phyloP scores from a whole-genome alignment of 23 tunicate species.

The Ascidia mentula region DNA sequence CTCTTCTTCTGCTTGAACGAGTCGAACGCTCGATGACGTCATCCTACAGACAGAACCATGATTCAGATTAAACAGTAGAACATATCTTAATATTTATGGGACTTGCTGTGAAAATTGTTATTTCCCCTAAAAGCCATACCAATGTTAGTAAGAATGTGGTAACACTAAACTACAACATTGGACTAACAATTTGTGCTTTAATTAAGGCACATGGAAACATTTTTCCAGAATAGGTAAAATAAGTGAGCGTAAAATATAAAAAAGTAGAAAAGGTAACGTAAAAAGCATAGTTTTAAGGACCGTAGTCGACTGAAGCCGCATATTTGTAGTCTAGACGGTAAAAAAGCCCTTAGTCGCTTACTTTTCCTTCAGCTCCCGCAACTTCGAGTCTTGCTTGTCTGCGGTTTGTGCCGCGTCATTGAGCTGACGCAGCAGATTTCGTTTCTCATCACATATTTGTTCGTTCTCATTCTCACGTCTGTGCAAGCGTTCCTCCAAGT shows the following conservation, averaged over 20 bases:
- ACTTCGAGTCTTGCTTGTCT: constrained; percentile 41
- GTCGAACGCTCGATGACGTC: constrained; percentile 6
- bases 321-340: too few species aligned
- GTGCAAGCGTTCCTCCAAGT: constrained; percentile 54
- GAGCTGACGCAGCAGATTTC: constrained; percentile 34
- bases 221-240: too few species aligned
- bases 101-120: not conserved
- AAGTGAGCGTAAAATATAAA: too few species aligned
- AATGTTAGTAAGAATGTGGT: too few species aligned
- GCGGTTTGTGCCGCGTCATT: constrained; percentile 38
- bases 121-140: not conserved
- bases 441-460: constrained; percentile 59
- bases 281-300: too few species aligned
- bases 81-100: not conserved
- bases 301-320: too few species aligned
- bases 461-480: constrained; percentile 56
- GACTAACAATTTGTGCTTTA: too few species aligned
- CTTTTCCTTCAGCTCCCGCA: constrained; percentile 48
- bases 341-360: constrained; percentile 23
- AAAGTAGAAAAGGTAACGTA: too few species aligned
- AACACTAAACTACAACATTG: too few species aligned
- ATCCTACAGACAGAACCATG: not conserved
- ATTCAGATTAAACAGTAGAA: not conserved
- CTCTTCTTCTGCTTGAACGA: constrained; percentile 44
- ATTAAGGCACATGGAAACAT: too few species aligned